These are phyloP conservation scores for Pomatostomus ruficeps DNA, from an alignment of 2,113 vertebrate species.

Conservation along the genomic window DNA sequence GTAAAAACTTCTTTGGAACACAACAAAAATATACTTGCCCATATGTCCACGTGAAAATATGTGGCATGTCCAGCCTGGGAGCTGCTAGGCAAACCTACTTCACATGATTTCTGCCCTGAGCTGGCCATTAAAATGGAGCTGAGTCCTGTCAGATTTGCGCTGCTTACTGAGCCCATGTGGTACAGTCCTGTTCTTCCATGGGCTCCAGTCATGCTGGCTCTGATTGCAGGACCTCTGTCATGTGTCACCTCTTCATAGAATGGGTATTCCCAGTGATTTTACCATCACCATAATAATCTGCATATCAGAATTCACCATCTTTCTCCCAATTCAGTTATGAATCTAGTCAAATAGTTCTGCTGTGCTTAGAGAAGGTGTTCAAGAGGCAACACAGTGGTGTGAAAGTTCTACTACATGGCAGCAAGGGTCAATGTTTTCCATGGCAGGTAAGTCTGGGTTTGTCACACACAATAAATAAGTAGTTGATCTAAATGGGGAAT, in stretches of 20 bases:
- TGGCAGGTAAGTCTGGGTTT: not conserved
- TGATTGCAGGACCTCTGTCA: not conserved
- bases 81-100: not conserved
- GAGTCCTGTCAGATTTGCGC: not conserved
- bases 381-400: not conserved
- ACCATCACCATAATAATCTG: accelerated
- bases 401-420: not conserved
- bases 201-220: not conserved
- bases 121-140: not conserved
- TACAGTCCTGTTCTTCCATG: not conserved
- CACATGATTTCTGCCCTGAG: not conserved
- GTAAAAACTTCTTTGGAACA: not conserved
- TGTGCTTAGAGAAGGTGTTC: not conserved
- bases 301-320: not conserved
- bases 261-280: not conserved
- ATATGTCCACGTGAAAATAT: not conserved
- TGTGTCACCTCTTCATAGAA: not conserved
- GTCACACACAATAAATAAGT: not conserved
- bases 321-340: not conserved
- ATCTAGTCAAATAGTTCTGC: not conserved
- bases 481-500: not conserved
- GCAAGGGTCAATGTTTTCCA: not conserved
- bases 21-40: not conserved
- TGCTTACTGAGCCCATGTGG: not conserved
- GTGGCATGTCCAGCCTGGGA: not conserved